Evolutionary conservation across 2,888 invertebrate species (phyloP).

Genomic region (Idaea biselata): DNA sequence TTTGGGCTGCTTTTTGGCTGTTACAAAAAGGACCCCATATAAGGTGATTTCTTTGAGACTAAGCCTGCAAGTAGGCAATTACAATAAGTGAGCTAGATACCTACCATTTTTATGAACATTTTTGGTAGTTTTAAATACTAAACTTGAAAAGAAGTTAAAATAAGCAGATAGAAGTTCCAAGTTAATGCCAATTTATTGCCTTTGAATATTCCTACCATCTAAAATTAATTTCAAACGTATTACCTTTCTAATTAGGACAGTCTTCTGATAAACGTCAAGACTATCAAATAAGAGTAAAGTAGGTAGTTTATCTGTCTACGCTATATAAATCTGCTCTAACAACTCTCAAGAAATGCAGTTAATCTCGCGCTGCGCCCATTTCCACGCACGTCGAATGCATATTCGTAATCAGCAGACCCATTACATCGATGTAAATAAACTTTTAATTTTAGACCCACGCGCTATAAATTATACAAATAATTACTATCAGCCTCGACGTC

Average conservation of each 20-base stretch:
- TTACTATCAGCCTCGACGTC: not conserved
- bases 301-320: conserved; percentile 6
- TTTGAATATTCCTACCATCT: not conserved
- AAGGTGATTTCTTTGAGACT: no score
- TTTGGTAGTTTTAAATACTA: no score
- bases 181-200: not conserved
- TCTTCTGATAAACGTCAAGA: not conserved
- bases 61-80: no score
- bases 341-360: conserved; percentile 20
- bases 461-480: conserved; percentile 29
- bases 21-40: no score
- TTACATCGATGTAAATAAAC: conserved; percentile 45
- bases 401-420: conserved; percentile 38
- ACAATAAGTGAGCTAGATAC: no score
- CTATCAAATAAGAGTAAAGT: not conserved
- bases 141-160: no score
- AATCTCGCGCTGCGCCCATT: conserved; percentile 12
- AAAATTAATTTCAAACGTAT: not conserved
- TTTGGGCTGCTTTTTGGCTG: no score
- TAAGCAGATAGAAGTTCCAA: not conserved
- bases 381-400: conserved; percentile 30
- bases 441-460: conserved; percentile 35
- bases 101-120: no score
- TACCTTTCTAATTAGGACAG: not conserved
- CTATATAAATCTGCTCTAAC: conserved; percentile 24